Percentiles rank a stretch among this genome's conserved stretches.
Conservation (phyloP, 2,888 invertebrate species). For the Yponomeuta cagnagella region DNA sequence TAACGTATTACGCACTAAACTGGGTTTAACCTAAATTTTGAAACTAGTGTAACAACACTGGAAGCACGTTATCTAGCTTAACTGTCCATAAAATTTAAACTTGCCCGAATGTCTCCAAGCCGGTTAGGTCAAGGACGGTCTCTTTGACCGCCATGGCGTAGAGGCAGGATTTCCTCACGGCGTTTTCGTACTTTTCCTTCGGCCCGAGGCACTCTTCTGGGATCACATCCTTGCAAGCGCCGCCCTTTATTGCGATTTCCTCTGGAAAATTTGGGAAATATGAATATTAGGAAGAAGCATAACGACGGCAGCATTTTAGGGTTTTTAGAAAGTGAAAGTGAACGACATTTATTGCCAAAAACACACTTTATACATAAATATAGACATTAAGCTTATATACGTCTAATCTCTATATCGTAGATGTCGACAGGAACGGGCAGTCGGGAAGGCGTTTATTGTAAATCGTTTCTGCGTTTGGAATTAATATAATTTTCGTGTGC, state of each 20-base stretch:
- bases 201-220: conserved; percentile 85
- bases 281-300: background rate
- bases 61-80: too few relatives aligned
- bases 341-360: too few relatives aligned
- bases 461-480: background rate
- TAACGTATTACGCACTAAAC: too few relatives aligned
- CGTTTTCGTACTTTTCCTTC: conserved; percentile 86
- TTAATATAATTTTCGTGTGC: background rate
- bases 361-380: too few relatives aligned
- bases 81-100: conserved; percentile 18
- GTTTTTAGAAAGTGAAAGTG: too few relatives aligned
- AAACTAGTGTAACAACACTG: too few relatives aligned
- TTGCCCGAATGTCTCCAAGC: conserved; percentile 84
- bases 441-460: background rate
- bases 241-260: conserved; percentile 59
- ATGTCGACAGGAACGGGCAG: too few relatives aligned
- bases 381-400: too few relatives aligned
- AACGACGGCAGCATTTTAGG: too few relatives aligned
- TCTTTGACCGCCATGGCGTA: conserved; percentile 80
- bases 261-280: conserved; percentile 36
- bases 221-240: conserved; percentile 75
- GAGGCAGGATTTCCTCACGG: conserved; percentile 81
- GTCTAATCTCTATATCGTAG: too few relatives aligned
- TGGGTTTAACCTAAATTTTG: too few relatives aligned
- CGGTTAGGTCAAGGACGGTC: conserved; percentile 79